Conservation (phyloP, 2,797 vertebrate genomes). For the Aldrovandia affinis region DNA sequence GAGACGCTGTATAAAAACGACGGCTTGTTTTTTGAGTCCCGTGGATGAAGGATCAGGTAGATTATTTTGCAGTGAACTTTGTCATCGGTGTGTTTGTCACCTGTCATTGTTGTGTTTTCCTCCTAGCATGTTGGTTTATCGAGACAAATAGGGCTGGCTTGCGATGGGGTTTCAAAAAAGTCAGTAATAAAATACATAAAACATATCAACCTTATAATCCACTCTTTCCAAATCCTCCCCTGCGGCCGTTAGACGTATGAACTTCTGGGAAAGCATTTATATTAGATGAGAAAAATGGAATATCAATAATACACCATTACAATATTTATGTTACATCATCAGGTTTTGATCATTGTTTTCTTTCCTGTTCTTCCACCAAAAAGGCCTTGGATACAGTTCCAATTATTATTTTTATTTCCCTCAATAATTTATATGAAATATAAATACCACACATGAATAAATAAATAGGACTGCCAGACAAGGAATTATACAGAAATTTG, state of each 20-base stretch:
- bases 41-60: background rate
- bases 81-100: background rate
- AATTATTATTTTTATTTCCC: conserved; percentile 49
- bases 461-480: conserved; percentile 46
- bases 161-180: background rate
- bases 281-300: conserved; percentile 43
- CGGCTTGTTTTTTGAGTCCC: background rate
- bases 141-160: background rate
- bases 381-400: conserved; percentile 37
- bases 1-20: background rate
- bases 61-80: background rate
- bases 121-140: background rate
- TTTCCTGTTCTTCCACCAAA: conserved; percentile 20
- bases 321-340: conserved; percentile 53
- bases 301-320: conserved; percentile 49
- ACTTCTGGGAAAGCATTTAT: conserved; percentile 22
- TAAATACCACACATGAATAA: conserved; percentile 66
- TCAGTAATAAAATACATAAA: conserved; percentile 48
- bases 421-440: conserved; percentile 70
- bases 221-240: conserved; percentile 28
- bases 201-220: conserved; percentile 52
- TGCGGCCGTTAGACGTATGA: conserved; percentile 39
- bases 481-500: conserved; percentile 25
- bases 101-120: background rate
- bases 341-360: conserved; percentile 33